These are phyloP conservation scores for Apostichopus leukothele DNA, from an alignment of 53 echinoderm and acorn worm genomes.

Conservation along the genomic window DNA sequence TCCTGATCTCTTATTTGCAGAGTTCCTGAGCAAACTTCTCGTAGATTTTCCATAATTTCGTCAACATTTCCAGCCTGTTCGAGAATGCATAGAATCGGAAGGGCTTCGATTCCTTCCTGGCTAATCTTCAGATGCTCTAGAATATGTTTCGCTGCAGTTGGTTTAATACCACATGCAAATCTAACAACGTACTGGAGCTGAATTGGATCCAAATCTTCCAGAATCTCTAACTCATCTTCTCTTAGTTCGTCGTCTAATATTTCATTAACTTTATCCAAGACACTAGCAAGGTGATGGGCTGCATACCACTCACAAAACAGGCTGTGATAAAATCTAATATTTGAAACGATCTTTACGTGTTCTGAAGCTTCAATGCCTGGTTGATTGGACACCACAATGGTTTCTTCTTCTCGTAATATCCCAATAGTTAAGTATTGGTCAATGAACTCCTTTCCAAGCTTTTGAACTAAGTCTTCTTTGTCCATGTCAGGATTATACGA, in stretches of 20 bases:
- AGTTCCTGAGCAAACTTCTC: not conserved
- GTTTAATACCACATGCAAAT: not conserved
- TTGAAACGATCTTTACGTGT: not conserved
- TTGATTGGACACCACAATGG: not conserved
- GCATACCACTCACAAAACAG: constrained; percentile 25
- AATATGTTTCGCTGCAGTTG: not conserved
- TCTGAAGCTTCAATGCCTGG: not conserved
- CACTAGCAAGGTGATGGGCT: not conserved
- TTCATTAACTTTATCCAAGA: not conserved
- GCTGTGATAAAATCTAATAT: not conserved
- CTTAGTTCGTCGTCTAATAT: not conserved
- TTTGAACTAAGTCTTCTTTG: not conserved
- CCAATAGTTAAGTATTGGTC: constrained; percentile 1
- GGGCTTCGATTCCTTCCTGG: not conserved
- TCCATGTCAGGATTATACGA: not conserved
- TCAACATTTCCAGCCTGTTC: not conserved
- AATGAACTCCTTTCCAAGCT: not conserved
- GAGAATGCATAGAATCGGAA: not conserved
- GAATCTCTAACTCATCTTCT: not conserved
- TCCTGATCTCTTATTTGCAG: not conserved
- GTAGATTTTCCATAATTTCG: not conserved
- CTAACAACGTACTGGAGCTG: not conserved
- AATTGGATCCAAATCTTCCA: not conserved
- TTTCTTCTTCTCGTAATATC: not conserved
- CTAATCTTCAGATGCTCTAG: not conserved